Evolutionary conservation across 2,113 vertebrate species (phyloP).

Genomic region (Chloroceryle aenea): DNA sequence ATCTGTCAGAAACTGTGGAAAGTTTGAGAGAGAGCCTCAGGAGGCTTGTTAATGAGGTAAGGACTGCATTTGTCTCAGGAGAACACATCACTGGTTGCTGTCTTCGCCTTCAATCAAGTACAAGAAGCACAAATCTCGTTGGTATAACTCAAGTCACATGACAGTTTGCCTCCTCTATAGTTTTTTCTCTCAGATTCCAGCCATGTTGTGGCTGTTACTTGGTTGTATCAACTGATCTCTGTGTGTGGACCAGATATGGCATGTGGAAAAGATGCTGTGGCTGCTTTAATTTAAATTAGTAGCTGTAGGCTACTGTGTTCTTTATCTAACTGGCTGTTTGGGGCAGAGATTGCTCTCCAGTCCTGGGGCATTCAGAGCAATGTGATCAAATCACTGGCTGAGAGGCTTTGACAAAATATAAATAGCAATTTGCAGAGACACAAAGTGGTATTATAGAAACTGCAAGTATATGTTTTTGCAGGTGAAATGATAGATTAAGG

Average conservation of each 20-base stretch:
- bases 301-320: not conserved
- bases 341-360: not conserved
- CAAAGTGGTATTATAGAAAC: not conserved
- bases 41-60: constrained; percentile 85
- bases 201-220: not conserved
- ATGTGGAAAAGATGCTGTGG: not conserved
- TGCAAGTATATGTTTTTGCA: not conserved
- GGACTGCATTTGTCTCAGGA: not conserved
- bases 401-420: not conserved
- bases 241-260: not conserved
- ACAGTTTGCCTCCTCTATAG: not conserved
- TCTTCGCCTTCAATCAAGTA: not conserved
- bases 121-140: not conserved
- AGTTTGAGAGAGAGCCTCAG: constrained; percentile 79
- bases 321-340: not conserved
- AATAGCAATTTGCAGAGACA: fast-evolving
- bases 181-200: not conserved
- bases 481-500: not conserved
- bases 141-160: not conserved
- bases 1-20: constrained; percentile 80
- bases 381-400: not conserved
- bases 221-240: not conserved
- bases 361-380: not conserved
- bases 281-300: not conserved
- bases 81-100: not conserved